Evolutionary conservation across 2,888 invertebrate genomes (phyloP).

Genomic region (Harmothoe impar): DNA sequence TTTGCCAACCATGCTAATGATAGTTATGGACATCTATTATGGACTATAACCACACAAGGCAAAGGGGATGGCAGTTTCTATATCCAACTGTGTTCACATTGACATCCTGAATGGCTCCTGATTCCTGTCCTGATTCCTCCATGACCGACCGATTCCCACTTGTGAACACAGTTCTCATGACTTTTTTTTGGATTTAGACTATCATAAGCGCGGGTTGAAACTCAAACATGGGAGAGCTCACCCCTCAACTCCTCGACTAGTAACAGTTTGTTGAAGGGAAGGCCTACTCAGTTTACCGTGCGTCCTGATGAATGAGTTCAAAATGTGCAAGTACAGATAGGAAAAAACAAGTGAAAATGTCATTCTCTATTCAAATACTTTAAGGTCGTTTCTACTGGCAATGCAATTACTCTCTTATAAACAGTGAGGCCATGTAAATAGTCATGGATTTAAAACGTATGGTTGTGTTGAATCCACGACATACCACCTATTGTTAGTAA

Average conservation of each 20-base stretch:
- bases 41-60: too few relatives aligned
- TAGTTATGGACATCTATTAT: too few relatives aligned
- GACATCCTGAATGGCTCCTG: not conserved
- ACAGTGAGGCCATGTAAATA: too few relatives aligned
- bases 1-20: too few relatives aligned
- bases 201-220: not conserved
- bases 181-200: too few relatives aligned
- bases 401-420: too few relatives aligned
- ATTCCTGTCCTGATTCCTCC: not conserved
- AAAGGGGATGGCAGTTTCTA: conserved; percentile 1
- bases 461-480: too few relatives aligned
- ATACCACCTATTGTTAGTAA: too few relatives aligned
- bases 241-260: conserved; percentile 7
- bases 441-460: too few relatives aligned
- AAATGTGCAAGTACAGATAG: conserved; percentile 29
- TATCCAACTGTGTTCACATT: not conserved
- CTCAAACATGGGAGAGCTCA: not conserved
- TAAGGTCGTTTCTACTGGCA: too few relatives aligned
- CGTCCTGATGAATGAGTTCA: not conserved
- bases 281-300: not conserved
- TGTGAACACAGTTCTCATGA: not conserved
- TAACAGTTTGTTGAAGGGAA: not conserved
- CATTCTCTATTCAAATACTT: not conserved
- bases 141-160: not conserved
- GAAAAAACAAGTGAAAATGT: not conserved